These are phyloP conservation scores for Zeuzera pyrina DNA, from an alignment of 2,888 invertebrate species.

Conservation along the genomic window DNA sequence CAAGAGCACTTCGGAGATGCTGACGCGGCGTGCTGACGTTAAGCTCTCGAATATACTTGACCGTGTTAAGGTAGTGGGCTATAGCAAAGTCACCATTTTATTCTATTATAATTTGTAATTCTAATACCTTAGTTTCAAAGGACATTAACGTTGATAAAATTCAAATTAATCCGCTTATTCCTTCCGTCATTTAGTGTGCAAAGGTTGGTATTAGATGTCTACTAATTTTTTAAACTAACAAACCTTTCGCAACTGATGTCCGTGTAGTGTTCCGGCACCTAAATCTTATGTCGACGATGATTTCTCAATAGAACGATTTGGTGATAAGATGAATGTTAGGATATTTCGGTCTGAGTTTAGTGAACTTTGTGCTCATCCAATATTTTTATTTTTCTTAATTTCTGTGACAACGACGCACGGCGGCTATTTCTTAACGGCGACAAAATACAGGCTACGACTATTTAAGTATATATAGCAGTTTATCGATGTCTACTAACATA, in stretches of 20 bases:
- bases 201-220: too few relatives aligned
- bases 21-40: conserved; percentile 40
- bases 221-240: too few relatives aligned
- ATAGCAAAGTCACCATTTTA: too few relatives aligned
- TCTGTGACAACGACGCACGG: conserved; percentile 60
- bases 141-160: too few relatives aligned
- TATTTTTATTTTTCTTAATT: conserved; percentile 41
- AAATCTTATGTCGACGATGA: conserved; percentile 34
- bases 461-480: conserved; percentile 44
- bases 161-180: too few relatives aligned
- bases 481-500: conserved; percentile 71
- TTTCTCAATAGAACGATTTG: conserved; percentile 10
- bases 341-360: conserved; percentile 55
- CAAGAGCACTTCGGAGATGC: conserved; percentile 46
- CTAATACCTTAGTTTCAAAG: too few relatives aligned
- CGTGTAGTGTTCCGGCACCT: too few relatives aligned
- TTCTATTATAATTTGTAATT: too few relatives aligned
- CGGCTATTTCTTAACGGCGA: conserved; percentile 43
- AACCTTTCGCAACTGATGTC: background rate
- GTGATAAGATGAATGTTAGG: conserved; percentile 26
- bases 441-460: conserved; percentile 36
- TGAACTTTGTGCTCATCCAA: conserved; percentile 33
- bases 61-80: conserved; percentile 32
- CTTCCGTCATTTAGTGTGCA: too few relatives aligned
- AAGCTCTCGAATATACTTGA: conserved; percentile 56